A percentile compares a stretch with the other conserved stretches of the same genome.
Conservation (phyloP, 2,888 invertebrate species). For the Thymelicus sylvestris region DNA sequence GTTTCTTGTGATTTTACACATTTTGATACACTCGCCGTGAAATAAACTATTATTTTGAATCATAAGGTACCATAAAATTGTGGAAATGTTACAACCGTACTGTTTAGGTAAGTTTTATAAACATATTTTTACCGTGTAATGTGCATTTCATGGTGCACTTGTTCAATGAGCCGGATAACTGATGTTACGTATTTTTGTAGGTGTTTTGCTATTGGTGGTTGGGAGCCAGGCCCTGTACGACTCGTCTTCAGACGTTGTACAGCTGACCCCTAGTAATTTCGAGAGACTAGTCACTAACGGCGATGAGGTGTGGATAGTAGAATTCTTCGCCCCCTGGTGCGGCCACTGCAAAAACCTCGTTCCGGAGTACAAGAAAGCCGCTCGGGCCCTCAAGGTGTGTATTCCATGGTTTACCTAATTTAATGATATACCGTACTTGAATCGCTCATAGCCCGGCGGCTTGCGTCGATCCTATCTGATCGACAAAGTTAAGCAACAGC, state of each 20-base stretch:
- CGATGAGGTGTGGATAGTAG: constrained; percentile 97
- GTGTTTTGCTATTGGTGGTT: constrained; percentile 66
- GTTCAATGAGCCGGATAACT: constrained; percentile 51
- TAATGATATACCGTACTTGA: no score
- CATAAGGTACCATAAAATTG: constrained; percentile 53
- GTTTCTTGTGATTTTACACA: constrained; percentile 39
- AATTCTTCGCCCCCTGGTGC: constrained; percentile 99
- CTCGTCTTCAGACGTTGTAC: constrained; percentile 90
- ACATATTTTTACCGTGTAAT: constrained; percentile 59
- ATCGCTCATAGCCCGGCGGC: no score
- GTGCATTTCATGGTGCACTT: constrained; percentile 44
- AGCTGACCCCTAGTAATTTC: constrained; percentile 95
- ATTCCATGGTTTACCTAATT: neutral
- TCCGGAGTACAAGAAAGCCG: constrained; percentile 97
- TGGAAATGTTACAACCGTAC: constrained; percentile 64
- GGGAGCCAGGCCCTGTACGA: constrained; percentile 85
- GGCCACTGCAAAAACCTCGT: constrained; percentile 95
- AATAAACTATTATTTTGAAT: constrained; percentile 40
- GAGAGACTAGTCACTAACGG: constrained; percentile 92
- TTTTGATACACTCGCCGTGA: neutral
- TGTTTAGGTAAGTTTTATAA: constrained; percentile 72
- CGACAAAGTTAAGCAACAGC: no score
- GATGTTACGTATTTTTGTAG: constrained; percentile 56
- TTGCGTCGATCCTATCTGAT: no score
- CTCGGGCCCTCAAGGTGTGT: constrained; percentile 93